phyloP scores from a whole-genome alignment of 2,888 invertebrate species.

The Calliopum simillimum region DNA sequence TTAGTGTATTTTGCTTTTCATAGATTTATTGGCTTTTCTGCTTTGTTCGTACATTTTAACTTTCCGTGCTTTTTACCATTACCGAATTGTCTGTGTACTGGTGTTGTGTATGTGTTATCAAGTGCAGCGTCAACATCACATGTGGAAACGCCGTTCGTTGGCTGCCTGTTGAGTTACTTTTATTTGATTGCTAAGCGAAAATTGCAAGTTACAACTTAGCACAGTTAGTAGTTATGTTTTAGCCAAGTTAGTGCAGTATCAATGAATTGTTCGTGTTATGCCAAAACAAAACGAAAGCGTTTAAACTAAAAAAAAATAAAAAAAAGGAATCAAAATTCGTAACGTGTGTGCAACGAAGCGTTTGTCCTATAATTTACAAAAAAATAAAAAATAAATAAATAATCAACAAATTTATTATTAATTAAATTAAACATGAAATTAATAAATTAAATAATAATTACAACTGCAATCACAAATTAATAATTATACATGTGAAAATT shows the following conservation, averaged over 20 bases:
- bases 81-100: not conserved
- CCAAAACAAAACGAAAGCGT: constrained; percentile 6
- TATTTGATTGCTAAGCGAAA: constrained; percentile 48
- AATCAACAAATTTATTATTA: no score
- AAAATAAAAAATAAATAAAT: constrained; percentile 7
- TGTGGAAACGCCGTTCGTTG: constrained; percentile 24
- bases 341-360: constrained; percentile 13
- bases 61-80: not conserved
- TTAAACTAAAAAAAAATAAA: not conserved
- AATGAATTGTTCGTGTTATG: not conserved
- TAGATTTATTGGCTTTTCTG: not conserved
- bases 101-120: constrained; percentile 9
- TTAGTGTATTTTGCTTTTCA: constrained; percentile 5
- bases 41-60: not conserved
- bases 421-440: no score
- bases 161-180: constrained; percentile 12
- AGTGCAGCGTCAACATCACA: constrained; percentile 7
- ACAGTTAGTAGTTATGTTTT: constrained; percentile 16
- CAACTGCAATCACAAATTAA: no score
- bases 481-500: no score
- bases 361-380: not conserved
- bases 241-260: constrained; percentile 10
- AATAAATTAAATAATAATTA: no score
- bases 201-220: constrained; percentile 44
- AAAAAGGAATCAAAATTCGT: constrained; percentile 1